A percentile compares a stretch with the other conserved stretches of the same genome.
Conservation (phyloP, 1,140 invertebrate species). For the Pachyrhynchus sulphureomaculatus region DNA sequence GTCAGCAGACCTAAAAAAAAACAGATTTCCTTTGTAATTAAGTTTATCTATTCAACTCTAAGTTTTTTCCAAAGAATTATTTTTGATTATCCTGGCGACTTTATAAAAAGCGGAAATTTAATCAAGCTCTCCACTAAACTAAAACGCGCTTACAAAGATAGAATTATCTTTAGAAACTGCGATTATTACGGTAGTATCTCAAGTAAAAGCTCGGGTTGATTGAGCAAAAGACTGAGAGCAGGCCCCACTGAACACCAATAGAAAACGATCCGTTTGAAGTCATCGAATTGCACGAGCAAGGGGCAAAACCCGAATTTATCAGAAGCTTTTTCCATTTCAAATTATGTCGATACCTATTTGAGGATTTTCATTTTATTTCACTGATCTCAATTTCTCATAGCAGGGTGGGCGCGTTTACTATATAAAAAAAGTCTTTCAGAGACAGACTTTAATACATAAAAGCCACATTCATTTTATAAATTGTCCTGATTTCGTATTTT, state of each 20-base stretch:
- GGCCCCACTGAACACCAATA: constrained; percentile 25
- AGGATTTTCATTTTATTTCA: constrained; percentile 20
- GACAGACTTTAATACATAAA: background rate
- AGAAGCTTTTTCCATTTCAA: constrained; percentile 15
- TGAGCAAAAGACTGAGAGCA: constrained; percentile 31
- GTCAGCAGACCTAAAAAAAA: no score
- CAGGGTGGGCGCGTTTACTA: background rate
- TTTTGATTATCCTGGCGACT: constrained; percentile 4
- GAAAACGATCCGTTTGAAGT: constrained; percentile 33
- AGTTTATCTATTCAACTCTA: no score
- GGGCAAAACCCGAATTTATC: constrained; percentile 14
- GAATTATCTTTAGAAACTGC: constrained; percentile 29
- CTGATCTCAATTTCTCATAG: constrained; percentile 6
- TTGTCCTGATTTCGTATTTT: no score
- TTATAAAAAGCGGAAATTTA: constrained; percentile 32
- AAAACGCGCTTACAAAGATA: constrained; percentile 24
- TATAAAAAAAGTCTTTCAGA: background rate
- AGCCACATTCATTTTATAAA: no score
- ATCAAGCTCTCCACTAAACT: constrained; percentile 30
- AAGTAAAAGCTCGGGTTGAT: constrained; percentile 28
- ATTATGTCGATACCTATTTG: constrained; percentile 21
- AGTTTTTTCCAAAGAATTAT: background rate
- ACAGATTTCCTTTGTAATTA: no score
- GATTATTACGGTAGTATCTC: constrained; percentile 23
- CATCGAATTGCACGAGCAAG: background rate